Percentiles rank a stretch among this genome's conserved stretches.
These are phyloP conservation scores for Aphelocoma californica DNA, from an alignment of 2,797 vertebrate genomes.

Conservation along the genomic window DNA sequence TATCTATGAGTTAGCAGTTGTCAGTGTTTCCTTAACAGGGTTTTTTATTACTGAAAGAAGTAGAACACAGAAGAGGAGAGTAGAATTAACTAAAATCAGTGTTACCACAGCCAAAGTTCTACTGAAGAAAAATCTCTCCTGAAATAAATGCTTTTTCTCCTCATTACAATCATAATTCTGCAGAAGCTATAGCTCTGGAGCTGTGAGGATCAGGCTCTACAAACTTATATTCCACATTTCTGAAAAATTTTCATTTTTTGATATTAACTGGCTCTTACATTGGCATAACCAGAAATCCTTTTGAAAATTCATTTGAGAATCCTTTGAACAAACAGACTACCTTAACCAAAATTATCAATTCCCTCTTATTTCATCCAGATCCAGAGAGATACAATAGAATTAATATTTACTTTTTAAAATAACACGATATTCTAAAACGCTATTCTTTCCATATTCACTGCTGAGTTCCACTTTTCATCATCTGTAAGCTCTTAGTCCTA, in stretches of 20 bases:
- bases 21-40: neutral
- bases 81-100: neutral
- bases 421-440: neutral
- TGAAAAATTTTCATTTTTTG: neutral
- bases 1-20: neutral
- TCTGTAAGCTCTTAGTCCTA: conserved; percentile 29
- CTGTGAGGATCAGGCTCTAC: neutral
- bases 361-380: neutral
- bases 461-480: conserved; percentile 28
- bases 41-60: neutral
- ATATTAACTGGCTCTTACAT: neutral
- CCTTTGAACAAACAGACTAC: neutral
- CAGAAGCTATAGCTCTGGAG: neutral
- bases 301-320: neutral
- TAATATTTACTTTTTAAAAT: neutral
- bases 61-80: neutral
- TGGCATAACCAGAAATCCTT: neutral
- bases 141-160: neutral
- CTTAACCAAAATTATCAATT: neutral
- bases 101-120: neutral
- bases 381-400: neutral
- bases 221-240: neutral
- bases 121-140: neutral
- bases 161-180: neutral
- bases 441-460: neutral